phyloP scores from a whole-genome alignment of 2,888 invertebrate genomes.

The Epistrophe eligans region DNA sequence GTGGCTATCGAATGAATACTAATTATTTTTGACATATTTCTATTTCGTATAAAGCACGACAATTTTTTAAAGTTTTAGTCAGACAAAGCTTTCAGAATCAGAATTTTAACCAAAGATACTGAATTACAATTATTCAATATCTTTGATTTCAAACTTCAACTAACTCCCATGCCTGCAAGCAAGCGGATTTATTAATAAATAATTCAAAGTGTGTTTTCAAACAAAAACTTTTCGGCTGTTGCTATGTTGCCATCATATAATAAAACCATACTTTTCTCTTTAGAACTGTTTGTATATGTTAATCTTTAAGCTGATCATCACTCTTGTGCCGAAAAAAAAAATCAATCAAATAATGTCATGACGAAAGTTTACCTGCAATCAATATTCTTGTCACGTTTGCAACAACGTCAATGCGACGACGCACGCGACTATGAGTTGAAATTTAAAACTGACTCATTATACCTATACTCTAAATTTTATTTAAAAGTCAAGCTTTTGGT shows the following conservation, averaged over 20 bases:
- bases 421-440: neutral
- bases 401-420: constrained; percentile 51
- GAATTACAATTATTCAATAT: too few species aligned
- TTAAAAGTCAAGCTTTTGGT: constrained; percentile 24
- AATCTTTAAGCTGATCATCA: constrained; percentile 54
- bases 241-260: constrained; percentile 15
- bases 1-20: neutral
- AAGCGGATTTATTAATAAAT: neutral
- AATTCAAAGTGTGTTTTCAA: constrained; percentile 21
- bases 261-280: constrained; percentile 33
- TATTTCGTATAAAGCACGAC: neutral
- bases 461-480: neutral
- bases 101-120: too few species aligned
- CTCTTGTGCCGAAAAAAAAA: constrained; percentile 36
- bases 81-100: constrained; percentile 2
- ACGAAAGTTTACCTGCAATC: constrained; percentile 17
- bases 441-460: neutral
- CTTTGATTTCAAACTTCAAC: too few species aligned
- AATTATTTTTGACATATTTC: neutral
- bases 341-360: constrained; percentile 56
- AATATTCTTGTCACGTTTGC: constrained; percentile 59
- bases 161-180: neutral
- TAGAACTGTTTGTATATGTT: constrained; percentile 31
- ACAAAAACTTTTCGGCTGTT: constrained; percentile 6
- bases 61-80: neutral